Conservation (phyloP, 1,140 invertebrate genomes). For the Cyclargus thomasi region DNA sequence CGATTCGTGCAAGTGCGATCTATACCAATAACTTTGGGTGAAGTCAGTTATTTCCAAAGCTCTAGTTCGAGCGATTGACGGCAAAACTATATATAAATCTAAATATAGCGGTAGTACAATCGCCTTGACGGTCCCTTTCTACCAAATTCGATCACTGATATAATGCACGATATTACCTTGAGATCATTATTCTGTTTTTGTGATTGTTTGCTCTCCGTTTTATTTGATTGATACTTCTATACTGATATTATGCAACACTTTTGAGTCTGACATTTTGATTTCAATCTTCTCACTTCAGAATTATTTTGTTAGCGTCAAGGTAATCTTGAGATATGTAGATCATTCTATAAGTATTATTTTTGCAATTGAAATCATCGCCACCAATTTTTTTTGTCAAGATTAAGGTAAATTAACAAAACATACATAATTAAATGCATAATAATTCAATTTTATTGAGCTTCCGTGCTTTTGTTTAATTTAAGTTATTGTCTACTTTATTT, state of each 20-base stretch:
- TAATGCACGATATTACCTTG: constrained; percentile 38
- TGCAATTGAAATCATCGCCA: no score
- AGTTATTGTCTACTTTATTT: background rate
- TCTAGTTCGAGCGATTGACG: background rate
- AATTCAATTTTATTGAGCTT: background rate
- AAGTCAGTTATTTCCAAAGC: background rate
- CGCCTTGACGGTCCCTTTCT: constrained; percentile 38
- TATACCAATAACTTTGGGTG: background rate
- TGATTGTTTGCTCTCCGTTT: constrained; percentile 17
- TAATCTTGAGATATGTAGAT: no score
- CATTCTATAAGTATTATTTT: no score
- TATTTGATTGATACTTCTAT: constrained; percentile 16
- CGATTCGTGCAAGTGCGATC: background rate
- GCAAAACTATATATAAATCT: background rate
- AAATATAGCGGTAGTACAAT: background rate
- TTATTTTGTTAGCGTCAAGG: no score
- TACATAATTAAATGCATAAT: background rate
- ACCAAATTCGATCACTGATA: constrained; percentile 34
- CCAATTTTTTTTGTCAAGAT: no score
- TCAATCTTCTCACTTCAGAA: background rate
- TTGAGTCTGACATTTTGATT: background rate
- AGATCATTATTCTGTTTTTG: constrained; percentile 23
- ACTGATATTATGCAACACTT: background rate
- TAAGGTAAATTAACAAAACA: background rate
- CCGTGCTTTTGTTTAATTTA: background rate